Conservation (phyloP, 2,113 vertebrate genomes). For the Ciconia maguari region DNA sequence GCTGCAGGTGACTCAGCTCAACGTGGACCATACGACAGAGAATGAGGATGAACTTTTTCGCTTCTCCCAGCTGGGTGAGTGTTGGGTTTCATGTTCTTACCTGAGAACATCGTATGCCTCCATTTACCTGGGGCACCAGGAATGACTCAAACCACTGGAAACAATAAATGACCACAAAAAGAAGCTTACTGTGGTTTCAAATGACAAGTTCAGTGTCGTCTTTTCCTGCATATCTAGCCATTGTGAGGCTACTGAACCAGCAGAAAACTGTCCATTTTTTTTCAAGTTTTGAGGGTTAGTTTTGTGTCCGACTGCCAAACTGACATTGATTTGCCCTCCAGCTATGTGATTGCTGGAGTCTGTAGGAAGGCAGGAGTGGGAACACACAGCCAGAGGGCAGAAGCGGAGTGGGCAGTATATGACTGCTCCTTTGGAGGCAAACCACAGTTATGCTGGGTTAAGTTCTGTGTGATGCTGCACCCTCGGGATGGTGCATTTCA, state of each 20-base stretch:
- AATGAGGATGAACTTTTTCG: slow-evolving; percentile 96
- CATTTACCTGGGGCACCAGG: neutral
- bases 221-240: neutral
- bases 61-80: slow-evolving; percentile 89
- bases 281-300: neutral
- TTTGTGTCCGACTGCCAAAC: neutral
- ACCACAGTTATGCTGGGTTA: neutral
- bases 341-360: neutral
- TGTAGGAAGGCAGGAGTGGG: neutral
- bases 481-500: neutral
- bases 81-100: neutral
- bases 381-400: neutral
- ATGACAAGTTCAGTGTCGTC: neutral
- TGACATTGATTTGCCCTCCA: slow-evolving; percentile 35
- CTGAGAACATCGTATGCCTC: neutral
- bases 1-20: slow-evolving; percentile 94
- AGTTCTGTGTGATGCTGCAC: neutral
- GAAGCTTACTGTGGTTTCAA: neutral
- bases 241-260: neutral
- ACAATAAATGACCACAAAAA: neutral
- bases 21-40: slow-evolving; percentile 88
- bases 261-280: neutral
- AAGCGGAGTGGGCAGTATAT: neutral
- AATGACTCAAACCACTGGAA: neutral
- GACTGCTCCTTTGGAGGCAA: neutral